Conservation (phyloP, 2,888 invertebrate genomes). For the Hedya salicella region DNA sequence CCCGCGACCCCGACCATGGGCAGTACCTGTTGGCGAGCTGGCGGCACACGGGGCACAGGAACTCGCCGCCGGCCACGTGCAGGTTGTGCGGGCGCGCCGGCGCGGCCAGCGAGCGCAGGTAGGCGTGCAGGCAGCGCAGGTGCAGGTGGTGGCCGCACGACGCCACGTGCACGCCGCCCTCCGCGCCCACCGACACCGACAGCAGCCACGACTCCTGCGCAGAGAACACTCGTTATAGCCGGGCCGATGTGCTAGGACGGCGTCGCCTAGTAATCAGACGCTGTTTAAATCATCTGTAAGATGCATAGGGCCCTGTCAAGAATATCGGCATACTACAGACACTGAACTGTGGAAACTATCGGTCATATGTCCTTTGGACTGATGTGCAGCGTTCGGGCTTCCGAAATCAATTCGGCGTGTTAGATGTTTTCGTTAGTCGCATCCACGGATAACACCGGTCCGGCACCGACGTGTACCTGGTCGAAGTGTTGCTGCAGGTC, state of each 20-base stretch:
- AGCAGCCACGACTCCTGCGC: slow-evolving; percentile 90
- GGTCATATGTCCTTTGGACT: no score
- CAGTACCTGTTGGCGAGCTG: slow-evolving; percentile 90
- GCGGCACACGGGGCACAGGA: slow-evolving; percentile 96
- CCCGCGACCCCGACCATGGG: no score
- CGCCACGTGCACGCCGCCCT: slow-evolving; percentile 96
- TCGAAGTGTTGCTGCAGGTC: slow-evolving; percentile 91
- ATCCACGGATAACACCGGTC: no score
- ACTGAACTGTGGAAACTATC: no score
- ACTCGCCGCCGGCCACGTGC: slow-evolving; percentile 90
- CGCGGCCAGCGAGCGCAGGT: slow-evolving; percentile 92
- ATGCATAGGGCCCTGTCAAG: no score
- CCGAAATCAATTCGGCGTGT: no score
- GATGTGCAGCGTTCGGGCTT: no score
- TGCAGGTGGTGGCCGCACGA: slow-evolving; percentile 99
- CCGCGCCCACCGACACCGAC: slow-evolving; percentile 91
- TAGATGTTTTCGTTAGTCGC: no score
- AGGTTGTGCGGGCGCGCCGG: slow-evolving; percentile 91
- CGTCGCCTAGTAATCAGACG: no score
- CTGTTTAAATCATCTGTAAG: no score
- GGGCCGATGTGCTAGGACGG: no score
- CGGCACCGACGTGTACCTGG: slow-evolving; percentile 71
- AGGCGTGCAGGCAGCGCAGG: slow-evolving; percentile 96
- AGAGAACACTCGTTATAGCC: slow-evolving; percentile 47
- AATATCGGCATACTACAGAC: no score